Conservation (phyloP, 2,113 vertebrate genomes). For the Setophaga coronata region DNA sequence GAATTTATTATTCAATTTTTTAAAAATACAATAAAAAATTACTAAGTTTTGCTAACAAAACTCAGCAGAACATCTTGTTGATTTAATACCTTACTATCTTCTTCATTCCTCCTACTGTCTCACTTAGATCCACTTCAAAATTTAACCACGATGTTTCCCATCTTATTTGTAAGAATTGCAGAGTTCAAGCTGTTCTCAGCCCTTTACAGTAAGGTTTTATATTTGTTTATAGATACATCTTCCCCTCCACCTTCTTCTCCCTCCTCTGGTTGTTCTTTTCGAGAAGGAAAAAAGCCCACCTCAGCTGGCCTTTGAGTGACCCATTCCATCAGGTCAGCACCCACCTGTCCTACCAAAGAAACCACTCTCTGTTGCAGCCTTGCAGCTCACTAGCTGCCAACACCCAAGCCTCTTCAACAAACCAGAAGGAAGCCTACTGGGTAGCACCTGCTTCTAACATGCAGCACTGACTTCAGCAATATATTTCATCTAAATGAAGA, state of each 20-base stretch:
- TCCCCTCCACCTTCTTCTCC: background rate
- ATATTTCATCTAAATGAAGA: background rate
- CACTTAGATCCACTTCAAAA: background rate
- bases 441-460: accelerated
- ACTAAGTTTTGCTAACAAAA: background rate
- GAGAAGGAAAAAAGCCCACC: accelerated
- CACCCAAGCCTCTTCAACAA: background rate
- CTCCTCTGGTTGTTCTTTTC: background rate
- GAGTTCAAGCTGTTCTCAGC: background rate
- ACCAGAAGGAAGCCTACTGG: accelerated
- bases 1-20: background rate
- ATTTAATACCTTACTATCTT: background rate
- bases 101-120: background rate
- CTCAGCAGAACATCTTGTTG: background rate
- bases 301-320: background rate
- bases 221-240: background rate
- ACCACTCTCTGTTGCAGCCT: background rate
- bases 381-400: background rate
- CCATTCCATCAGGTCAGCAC: background rate
- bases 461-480: accelerated
- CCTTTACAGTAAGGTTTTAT: background rate
- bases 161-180: background rate
- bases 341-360: accelerated
- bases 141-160: background rate
- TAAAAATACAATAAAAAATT: background rate